Conservation (phyloP, 2,888 invertebrate species). For the Eupithecia dodoneata region DNA sequence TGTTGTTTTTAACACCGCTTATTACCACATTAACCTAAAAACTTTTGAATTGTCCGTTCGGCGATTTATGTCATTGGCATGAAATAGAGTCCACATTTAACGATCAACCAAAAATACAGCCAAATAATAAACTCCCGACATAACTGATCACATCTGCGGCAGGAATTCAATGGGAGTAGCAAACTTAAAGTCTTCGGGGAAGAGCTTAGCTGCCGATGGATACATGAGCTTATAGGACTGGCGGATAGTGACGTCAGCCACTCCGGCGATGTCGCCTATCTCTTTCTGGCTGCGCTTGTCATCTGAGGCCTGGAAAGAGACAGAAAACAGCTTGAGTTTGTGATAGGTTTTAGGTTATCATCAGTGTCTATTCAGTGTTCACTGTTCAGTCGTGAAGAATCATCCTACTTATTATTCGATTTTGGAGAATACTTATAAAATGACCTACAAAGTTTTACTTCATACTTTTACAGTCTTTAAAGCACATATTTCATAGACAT, state of each 20-base stretch:
- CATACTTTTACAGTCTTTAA: too few species aligned
- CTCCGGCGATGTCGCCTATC: conserved; percentile 99
- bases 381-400: background rate
- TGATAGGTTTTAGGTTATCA: background rate
- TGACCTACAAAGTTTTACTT: too few species aligned
- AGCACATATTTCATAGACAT: too few species aligned
- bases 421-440: too few species aligned
- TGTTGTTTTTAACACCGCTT: background rate
- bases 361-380: background rate
- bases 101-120: conserved; percentile 3
- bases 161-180: conserved; percentile 96
- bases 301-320: conserved; percentile 89
- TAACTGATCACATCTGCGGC: conserved; percentile 88
- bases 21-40: background rate
- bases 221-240: conserved; percentile 99
- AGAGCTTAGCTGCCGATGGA: conserved; percentile 95
- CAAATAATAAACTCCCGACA: background rate
- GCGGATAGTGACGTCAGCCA: conserved; percentile 98
- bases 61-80: background rate
- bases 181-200: conserved; percentile 98
- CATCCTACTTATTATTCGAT: background rate
- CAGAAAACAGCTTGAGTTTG: background rate
- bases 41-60: background rate
- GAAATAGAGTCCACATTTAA: background rate
- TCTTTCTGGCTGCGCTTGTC: conserved; percentile 98